Conservation (phyloP, 2,888 invertebrate species). For the Acronicta leporina region DNA sequence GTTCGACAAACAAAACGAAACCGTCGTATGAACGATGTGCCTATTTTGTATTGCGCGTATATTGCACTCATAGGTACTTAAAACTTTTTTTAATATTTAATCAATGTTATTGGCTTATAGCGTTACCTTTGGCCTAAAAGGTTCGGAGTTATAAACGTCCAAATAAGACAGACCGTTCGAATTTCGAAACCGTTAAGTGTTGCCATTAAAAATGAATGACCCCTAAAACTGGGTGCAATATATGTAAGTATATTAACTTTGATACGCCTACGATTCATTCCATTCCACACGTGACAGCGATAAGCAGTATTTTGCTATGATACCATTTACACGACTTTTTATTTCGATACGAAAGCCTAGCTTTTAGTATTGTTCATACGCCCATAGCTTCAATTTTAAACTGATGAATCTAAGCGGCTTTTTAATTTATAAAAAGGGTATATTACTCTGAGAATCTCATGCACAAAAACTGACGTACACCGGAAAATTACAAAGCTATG, state of each 20-base stretch:
- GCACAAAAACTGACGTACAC: slow-evolving; percentile 36
- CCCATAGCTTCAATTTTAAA: slow-evolving; percentile 42
- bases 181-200: slow-evolving; percentile 47
- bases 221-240: slow-evolving; percentile 54
- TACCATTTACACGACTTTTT: slow-evolving; percentile 74
- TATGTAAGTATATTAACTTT: slow-evolving; percentile 65
- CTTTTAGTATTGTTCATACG: slow-evolving; percentile 68
- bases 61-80: slow-evolving; percentile 45
- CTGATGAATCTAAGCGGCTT: neutral
- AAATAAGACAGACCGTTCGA: slow-evolving; percentile 32
- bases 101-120: slow-evolving; percentile 55
- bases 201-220: slow-evolving; percentile 47
- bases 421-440: neutral
- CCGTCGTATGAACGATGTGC: slow-evolving; percentile 82
- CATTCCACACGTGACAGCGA: slow-evolving; percentile 73
- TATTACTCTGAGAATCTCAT: slow-evolving; percentile 39
- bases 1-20: slow-evolving; percentile 84
- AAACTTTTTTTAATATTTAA: slow-evolving; percentile 34
- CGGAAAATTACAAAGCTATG: slow-evolving; percentile 46
- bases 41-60: slow-evolving; percentile 60
- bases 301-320: slow-evolving; percentile 81
- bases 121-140: slow-evolving; percentile 54
- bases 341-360: slow-evolving; percentile 74
- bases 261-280: slow-evolving; percentile 82
- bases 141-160: slow-evolving; percentile 56